Percentiles rank a stretch among this genome's conserved stretches.
Evolutionary conservation across 2,113 vertebrate genomes (phyloP).

Genomic region (Mesitornis unicolor): DNA sequence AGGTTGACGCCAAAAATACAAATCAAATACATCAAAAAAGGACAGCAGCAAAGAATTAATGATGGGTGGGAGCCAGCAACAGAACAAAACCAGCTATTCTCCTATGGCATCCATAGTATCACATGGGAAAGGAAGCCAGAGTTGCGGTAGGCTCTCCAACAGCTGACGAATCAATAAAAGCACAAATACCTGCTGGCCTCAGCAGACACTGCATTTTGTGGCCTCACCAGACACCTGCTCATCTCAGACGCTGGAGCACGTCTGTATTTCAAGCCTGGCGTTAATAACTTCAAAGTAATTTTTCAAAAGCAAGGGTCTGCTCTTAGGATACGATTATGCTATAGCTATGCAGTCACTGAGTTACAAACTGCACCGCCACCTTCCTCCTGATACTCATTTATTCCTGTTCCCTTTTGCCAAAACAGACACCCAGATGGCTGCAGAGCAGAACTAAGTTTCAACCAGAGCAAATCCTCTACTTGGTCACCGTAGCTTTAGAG

Average conservation of each 20-base stretch:
- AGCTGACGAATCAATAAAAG: neutral
- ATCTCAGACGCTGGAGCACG: neutral
- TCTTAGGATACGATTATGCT: neutral
- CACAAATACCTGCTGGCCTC: neutral
- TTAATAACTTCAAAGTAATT: neutral
- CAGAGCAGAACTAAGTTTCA: neutral
- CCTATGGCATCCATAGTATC: neutral
- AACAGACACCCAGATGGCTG: neutral
- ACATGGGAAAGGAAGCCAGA: neutral
- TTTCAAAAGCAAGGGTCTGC: neutral
- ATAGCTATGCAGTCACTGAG: neutral
- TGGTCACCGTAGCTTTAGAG: rapidly evolving
- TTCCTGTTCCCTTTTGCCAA: neutral
- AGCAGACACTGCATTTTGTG: neutral
- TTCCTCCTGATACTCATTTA: neutral
- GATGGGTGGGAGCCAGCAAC: neutral
- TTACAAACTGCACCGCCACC: neutral
- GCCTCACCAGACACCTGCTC: neutral
- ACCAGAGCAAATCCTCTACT: neutral
- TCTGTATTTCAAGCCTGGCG: neutral
- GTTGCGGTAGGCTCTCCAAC: neutral
- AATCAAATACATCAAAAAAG: neutral
- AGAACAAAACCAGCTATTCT: neutral
- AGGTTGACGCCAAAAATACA: no score
- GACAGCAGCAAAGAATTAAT: neutral